These are phyloP conservation scores for Cephus cinctus DNA, from an alignment of 1,140 invertebrate species.

Conservation along the genomic window DNA sequence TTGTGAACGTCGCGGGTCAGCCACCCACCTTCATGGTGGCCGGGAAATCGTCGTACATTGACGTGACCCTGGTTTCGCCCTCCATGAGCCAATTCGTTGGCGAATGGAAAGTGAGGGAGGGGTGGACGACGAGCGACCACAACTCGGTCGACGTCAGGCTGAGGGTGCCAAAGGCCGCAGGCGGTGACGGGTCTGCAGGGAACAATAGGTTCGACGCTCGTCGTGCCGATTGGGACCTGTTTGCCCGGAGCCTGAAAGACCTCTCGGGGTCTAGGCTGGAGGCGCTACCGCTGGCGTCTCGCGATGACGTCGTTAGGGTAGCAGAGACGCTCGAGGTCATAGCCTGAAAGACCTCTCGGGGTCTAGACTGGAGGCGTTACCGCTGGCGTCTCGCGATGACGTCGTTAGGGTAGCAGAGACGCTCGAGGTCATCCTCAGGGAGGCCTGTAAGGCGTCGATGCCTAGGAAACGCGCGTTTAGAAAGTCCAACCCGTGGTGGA, in stretches of 20 bases:
- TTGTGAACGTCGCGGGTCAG: not conserved
- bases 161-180: not conserved
- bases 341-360: too few relatives aligned
- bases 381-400: too few relatives aligned
- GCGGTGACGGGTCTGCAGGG: not conserved
- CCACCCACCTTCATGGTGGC: not conserved
- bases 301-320: too few relatives aligned
- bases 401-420: too few relatives aligned
- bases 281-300: too few relatives aligned
- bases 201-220: not conserved
- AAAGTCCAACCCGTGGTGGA: too few relatives aligned
- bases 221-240: not conserved
- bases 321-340: too few relatives aligned
- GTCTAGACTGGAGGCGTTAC: too few relatives aligned
- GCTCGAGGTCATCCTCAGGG: too few relatives aligned
- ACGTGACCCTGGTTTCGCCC: conserved; percentile 12
- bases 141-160: not conserved
- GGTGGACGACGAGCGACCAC: not conserved
- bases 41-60: not conserved
- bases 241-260: not conserved
- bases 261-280: too few relatives aligned
- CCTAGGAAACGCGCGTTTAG: too few relatives aligned
- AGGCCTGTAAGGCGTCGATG: too few relatives aligned
- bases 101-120: not conserved
- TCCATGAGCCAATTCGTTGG: not conserved